Evolutionary conservation across 2,797 vertebrate species (phyloP), one percentile per base, ranked within the genome.

Genomic region (Intellagama lesueurii): DNA sequence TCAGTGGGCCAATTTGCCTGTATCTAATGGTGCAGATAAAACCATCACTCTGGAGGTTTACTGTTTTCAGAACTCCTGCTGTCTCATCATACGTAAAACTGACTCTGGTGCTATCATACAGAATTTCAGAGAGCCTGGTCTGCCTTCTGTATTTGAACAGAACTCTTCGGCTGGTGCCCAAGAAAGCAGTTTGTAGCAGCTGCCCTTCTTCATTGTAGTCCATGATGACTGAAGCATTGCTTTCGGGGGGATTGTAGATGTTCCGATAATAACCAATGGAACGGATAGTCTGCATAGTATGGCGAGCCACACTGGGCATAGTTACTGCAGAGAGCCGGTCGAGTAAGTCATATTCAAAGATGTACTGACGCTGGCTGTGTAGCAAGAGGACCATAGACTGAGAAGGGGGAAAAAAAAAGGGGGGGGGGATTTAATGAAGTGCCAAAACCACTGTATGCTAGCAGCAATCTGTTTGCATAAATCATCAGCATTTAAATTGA

Each of bases 1-100:
- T 97, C 89, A 99, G 75, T 0, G 99, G 99, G 14, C 99, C 99
- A 19, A 99, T 97, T 90, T 99, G 99, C 87, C 99, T 97, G 95
- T 99, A 99, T 52, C 99, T 98, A 92, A 99, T 99, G 93, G 99
- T 98, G 97, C 99, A 99, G 95, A 99, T 99, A 94, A 99, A 99
- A 32, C 98, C 99, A 89, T 99, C 99, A 5, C 98, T 99, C 96
- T 99, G 99, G 91, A 99, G 97, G 96, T 99, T 99, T 83, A 99
- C 98, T 0, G 99, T 99, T 96, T 99, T 99, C 75, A 99, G 97
- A 88, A 99, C 98, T 1, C 99, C 98, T 0, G 98, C 98, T 11
- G 97, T 98, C 96, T 99, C 99, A 30, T 99, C 99, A 0, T 99
- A 99, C 91, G 99, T 99, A 97, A 99, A 99, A 95, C 98, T 99